These are phyloP conservation scores for Bugulina stolonifera DNA, from an alignment of 2,888 invertebrate genomes.

Conservation along the genomic window DNA sequence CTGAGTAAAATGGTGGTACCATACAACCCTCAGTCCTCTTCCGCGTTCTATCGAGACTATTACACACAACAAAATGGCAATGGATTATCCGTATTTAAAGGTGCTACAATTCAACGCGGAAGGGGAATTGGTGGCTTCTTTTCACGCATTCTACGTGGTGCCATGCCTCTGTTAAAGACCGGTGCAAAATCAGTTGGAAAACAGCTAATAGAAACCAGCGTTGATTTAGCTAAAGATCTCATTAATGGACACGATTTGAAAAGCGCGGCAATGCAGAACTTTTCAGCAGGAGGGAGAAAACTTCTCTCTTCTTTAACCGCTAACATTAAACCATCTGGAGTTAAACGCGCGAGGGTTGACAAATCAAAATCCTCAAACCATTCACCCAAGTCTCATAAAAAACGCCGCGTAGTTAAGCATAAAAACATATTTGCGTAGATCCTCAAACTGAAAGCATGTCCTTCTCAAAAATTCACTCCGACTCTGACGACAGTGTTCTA, in stretches of 20 bases:
- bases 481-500: neutral
- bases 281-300: neutral
- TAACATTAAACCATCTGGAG: neutral
- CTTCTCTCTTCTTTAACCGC: neutral
- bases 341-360: neutral
- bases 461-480: neutral
- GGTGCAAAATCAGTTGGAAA: neutral
- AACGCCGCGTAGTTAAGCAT: neutral
- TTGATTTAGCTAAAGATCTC: neutral
- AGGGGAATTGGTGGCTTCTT: neutral
- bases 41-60: neutral
- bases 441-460: neutral
- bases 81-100: neutral
- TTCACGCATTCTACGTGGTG: neutral
- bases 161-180: neutral
- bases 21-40: neutral
- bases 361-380: neutral
- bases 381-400: neutral
- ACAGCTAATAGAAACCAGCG: neutral
- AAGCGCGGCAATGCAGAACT: neutral
- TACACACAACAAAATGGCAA: neutral
- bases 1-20: neutral
- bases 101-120: neutral
- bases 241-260: neutral
- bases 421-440: neutral